Percentiles rank a stretch among this genome's conserved stretches.
phyloP scores from a whole-genome alignment of 64 coral and sea anemone species.

The Montipora foliosa region DNA sequence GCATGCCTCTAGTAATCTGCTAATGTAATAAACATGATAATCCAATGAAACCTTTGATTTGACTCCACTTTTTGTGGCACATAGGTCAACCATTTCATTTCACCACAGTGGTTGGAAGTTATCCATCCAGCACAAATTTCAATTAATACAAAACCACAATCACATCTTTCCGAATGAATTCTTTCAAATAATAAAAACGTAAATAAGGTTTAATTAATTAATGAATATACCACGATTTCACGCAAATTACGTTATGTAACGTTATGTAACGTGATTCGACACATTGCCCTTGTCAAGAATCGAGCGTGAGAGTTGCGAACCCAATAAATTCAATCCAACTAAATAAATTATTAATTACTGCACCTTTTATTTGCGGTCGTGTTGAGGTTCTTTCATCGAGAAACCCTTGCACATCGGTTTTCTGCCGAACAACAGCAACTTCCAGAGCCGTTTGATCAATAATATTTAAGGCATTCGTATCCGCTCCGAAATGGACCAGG shows the following conservation, averaged over 20 bases:
- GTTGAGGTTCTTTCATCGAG: slow-evolving; percentile 79
- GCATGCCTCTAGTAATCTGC: neutral
- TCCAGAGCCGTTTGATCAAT: slow-evolving; percentile 85
- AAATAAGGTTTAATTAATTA: neutral
- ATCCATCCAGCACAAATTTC: neutral
- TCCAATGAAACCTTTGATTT: neutral
- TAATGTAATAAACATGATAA: neutral
- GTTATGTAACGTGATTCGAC: too few relatives aligned
- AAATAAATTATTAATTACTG: slow-evolving; percentile 9
- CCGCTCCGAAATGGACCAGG: slow-evolving; percentile 72
- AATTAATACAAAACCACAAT: neutral
- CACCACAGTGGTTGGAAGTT: too few relatives aligned
- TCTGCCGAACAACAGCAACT: slow-evolving; percentile 70
- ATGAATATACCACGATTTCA: neutral
- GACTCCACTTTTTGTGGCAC: neutral
- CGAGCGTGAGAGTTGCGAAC: neutral
- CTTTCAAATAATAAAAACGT: neutral
- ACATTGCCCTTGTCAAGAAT: too few relatives aligned
- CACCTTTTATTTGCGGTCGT: slow-evolving; percentile 80
- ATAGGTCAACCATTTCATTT: too few relatives aligned
- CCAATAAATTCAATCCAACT: neutral
- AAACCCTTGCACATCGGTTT: slow-evolving; percentile 79
- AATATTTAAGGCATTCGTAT: slow-evolving; percentile 80
- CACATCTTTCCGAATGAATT: neutral
- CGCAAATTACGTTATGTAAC: too few relatives aligned